A percentile compares a stretch with the other conserved stretches of the same genome.
phyloP scores from a whole-genome alignment of 2,888 invertebrate species.

The Orthonevra nobilis region DNA sequence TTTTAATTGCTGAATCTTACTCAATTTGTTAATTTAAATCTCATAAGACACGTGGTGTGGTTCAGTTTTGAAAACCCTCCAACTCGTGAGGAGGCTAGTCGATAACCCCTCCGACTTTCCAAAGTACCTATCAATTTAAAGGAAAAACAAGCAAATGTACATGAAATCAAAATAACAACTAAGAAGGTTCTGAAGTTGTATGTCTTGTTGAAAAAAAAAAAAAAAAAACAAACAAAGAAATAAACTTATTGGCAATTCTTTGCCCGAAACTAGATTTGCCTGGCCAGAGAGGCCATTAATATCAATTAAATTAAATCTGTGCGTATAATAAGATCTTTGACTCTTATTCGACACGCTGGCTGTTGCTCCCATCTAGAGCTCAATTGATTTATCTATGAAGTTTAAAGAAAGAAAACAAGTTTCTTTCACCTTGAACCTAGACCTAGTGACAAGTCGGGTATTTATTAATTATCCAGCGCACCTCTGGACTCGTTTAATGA shows the following conservation, averaged over 20 bases:
- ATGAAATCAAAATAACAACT: no score
- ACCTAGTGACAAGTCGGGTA: slow-evolving; percentile 45
- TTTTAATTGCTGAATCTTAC: no score
- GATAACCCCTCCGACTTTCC: no score
- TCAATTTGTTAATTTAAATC: no score
- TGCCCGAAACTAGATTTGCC: slow-evolving; percentile 18
- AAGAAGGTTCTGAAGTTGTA: no score
- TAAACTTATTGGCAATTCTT: not conserved
- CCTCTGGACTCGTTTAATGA: slow-evolving; percentile 33
- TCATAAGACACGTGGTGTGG: no score
- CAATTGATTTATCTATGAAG: slow-evolving; percentile 13
- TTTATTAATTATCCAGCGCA: slow-evolving; percentile 37
- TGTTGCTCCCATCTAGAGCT: slow-evolving; percentile 23
- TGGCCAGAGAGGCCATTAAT: no score
- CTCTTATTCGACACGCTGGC: not conserved
- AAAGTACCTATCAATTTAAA: no score
- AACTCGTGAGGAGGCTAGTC: no score
- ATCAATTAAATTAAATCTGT: slow-evolving; percentile 22
- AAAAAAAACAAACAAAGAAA: no score
- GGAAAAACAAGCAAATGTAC: no score
- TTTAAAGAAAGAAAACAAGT: slow-evolving; percentile 20
- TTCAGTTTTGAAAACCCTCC: no score
- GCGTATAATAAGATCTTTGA: slow-evolving; percentile 31
- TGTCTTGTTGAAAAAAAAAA: not conserved
- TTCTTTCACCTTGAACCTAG: slow-evolving; percentile 51